Evolutionary conservation across 2,888 invertebrate genomes (phyloP).

Genomic region (Willowsia nigromaculata): DNA sequence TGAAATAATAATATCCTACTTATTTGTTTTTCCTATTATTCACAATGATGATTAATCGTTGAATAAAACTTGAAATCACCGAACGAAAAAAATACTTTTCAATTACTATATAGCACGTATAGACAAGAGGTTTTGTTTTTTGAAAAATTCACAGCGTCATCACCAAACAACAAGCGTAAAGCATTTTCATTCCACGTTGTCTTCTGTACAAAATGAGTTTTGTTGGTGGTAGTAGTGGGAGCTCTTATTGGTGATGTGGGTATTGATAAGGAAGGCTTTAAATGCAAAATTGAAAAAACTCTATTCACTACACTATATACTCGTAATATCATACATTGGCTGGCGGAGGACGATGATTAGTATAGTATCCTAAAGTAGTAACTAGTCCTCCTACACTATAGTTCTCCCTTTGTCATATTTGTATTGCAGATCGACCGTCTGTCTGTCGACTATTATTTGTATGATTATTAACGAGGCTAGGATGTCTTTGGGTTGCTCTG

Average conservation of each 20-base stretch:
- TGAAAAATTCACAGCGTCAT: constrained; percentile 28
- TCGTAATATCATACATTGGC: constrained; percentile 68
- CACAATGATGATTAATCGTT: neutral
- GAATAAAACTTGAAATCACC: neutral
- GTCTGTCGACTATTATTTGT: constrained; percentile 77
- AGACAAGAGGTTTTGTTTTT: constrained; percentile 9
- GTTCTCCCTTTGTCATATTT: constrained; percentile 83
- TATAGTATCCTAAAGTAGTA: constrained; percentile 54
- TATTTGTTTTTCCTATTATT: neutral
- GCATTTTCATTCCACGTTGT: constrained; percentile 40
- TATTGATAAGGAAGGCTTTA: neutral
- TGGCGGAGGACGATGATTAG: constrained; percentile 39
- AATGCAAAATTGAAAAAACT: constrained; percentile 41
- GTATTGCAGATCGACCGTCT: constrained; percentile 87
- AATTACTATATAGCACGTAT: constrained; percentile 39
- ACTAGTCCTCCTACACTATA: constrained; percentile 66
- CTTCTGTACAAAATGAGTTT: constrained; percentile 2
- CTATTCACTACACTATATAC: constrained; percentile 58
- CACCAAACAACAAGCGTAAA: neutral
- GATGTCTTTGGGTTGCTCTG: constrained; percentile 75
- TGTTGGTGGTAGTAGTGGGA: neutral
- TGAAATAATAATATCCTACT: neutral
- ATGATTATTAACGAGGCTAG: constrained; percentile 71
- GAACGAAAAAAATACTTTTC: neutral
- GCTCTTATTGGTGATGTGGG: neutral